Evolutionary conservation across 2,113 vertebrate genomes (phyloP).

Genomic region (Ursus arctos): DNA sequence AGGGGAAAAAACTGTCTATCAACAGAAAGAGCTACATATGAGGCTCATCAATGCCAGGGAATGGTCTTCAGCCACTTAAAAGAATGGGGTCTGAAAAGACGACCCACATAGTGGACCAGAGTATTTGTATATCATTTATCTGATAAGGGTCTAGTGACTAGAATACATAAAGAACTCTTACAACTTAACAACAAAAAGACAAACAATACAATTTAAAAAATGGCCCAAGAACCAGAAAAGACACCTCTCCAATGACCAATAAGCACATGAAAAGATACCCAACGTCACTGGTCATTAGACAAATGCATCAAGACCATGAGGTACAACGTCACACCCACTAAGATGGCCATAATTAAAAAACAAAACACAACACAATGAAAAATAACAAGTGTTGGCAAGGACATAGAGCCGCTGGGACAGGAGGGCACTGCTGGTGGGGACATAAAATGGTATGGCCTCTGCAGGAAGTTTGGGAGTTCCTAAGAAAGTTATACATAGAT

Average conservation of each 20-base stretch:
- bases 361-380: neutral
- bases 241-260: neutral
- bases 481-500: neutral
- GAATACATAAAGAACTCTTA: neutral
- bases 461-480: neutral
- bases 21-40: neutral
- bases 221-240: neutral
- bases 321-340: neutral
- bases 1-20: neutral
- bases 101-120: neutral
- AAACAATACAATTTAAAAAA: neutral
- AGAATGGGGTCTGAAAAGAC: neutral
- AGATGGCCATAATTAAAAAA: neutral
- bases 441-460: neutral
- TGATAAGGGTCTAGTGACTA: neutral
- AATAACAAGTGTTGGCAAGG: neutral
- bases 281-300: neutral
- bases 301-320: neutral
- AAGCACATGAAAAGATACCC: neutral
- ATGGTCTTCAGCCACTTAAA: neutral
- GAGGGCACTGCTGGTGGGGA: neutral
- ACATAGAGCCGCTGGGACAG: neutral
- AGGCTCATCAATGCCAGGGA: neutral
- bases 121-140: neutral
- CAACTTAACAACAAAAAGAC: neutral